Conservation (phyloP, 2,113 vertebrate genomes). For the Gymnorhina tibicen region DNA sequence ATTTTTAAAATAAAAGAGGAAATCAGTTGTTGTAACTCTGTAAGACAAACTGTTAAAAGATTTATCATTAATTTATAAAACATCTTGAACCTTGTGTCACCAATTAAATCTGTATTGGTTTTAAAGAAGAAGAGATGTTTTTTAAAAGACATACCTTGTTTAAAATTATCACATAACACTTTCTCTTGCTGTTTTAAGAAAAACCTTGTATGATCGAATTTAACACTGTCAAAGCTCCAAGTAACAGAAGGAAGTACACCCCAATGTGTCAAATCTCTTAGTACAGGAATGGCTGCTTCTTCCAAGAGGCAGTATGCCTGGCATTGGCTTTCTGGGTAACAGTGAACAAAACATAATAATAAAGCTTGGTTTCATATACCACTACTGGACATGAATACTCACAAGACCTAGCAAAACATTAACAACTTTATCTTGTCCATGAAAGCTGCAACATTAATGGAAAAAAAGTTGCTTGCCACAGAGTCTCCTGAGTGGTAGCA, state of each 20-base stretch:
- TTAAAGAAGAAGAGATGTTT: background rate
- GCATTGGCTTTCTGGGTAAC: constrained; percentile 70
- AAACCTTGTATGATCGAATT: constrained; percentile 76
- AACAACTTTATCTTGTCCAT: background rate
- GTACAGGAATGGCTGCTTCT: constrained; percentile 62
- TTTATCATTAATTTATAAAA: background rate
- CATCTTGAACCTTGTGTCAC: background rate
- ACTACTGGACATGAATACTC: background rate
- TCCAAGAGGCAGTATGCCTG: constrained; percentile 71
- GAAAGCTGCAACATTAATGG: background rate
- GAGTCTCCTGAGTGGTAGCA: background rate
- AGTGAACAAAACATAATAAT: background rate
- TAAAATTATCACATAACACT: constrained; percentile 55
- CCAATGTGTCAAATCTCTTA: constrained; percentile 57
- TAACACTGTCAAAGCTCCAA: constrained; percentile 71
- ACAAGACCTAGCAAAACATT: background rate
- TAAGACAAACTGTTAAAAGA: background rate
- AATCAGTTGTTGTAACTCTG: background rate
- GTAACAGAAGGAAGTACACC: constrained; percentile 39
- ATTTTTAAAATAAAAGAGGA: background rate
- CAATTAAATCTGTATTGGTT: background rate
- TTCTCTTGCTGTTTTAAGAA: constrained; percentile 80
- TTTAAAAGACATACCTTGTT: constrained; percentile 52
- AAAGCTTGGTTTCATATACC: background rate
- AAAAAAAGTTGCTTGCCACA: background rate